These are phyloP conservation scores for Ctena decussata DNA, from an alignment of 2,888 invertebrate genomes.

Conservation along the genomic window DNA sequence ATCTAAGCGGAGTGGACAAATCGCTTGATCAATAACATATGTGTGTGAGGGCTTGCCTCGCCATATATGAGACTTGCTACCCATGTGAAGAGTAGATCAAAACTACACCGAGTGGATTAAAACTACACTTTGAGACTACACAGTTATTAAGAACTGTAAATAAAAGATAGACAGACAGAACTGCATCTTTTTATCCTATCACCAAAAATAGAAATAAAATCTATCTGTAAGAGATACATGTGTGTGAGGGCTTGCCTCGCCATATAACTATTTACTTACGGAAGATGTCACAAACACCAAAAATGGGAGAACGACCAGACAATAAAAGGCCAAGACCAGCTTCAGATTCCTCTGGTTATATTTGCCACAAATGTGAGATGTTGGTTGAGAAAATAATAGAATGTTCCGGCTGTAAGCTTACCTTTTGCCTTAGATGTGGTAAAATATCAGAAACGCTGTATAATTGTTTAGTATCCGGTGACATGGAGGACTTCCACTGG, in stretches of 20 bases:
- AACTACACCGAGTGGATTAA: too few species aligned
- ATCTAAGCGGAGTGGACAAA: background rate
- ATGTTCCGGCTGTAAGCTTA: background rate
- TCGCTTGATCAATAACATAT: background rate
- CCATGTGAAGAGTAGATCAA: too few species aligned
- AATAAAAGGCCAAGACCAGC: background rate
- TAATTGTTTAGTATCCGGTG: background rate
- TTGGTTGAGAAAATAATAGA: background rate
- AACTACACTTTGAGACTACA: too few species aligned
- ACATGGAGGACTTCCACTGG: background rate
- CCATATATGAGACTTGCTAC: too few species aligned
- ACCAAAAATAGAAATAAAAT: too few species aligned
- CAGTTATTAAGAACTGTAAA: too few species aligned
- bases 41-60: too few species aligned
- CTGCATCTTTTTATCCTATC: too few species aligned
- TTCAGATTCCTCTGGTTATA: background rate
- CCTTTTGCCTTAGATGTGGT: background rate
- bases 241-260: too few species aligned
- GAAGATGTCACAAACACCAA: background rate
- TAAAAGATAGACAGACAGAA: too few species aligned
- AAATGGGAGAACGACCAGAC: background rate
- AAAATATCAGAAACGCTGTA: background rate
- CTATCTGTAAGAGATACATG: too few species aligned
- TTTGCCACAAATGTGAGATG: background rate
- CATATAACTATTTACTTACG: too few species aligned